These are phyloP conservation scores for Lates calcarifer DNA, from an alignment of 2,113 vertebrate species.

Conservation along the genomic window DNA sequence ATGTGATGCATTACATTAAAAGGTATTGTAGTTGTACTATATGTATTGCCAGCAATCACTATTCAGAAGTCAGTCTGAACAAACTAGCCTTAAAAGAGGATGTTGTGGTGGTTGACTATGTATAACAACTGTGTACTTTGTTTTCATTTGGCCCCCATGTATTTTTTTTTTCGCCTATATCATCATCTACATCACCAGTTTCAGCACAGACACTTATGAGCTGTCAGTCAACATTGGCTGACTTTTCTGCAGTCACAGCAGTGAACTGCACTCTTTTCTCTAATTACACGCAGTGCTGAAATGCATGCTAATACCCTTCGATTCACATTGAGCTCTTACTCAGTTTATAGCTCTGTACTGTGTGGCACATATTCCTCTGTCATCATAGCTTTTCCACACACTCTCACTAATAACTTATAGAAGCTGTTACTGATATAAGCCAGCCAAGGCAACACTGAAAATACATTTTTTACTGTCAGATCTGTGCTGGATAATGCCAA, in stretches of 20 bases:
- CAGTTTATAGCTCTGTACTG: conserved; percentile 52
- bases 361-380: conserved; percentile 63
- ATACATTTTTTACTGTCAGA: conserved; percentile 60
- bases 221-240: conserved; percentile 44
- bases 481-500: conserved; percentile 59
- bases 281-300: conserved; percentile 46
- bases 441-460: conserved; percentile 57
- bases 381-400: conserved; percentile 66
- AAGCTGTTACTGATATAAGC: conserved; percentile 66
- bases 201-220: conserved; percentile 4
- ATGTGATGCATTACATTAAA: not conserved
- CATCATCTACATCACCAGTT: not conserved
- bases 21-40: too few relatives aligned
- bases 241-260: conserved; percentile 35
- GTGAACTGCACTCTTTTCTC: conserved; percentile 20
- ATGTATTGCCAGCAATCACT: too few relatives aligned
- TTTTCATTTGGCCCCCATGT: conserved; percentile 4
- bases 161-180: conserved; percentile 7
- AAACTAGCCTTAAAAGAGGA: not conserved
- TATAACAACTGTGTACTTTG: conserved; percentile 1
- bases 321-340: conserved; percentile 52
- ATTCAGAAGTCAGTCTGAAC: not conserved
- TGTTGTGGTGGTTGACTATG: not conserved
- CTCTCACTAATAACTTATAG: conserved; percentile 54
- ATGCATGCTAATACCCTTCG: conserved; percentile 20